phyloP scores from a whole-genome alignment of 1,140 invertebrate species.

The Potamilus streckersoni region DNA sequence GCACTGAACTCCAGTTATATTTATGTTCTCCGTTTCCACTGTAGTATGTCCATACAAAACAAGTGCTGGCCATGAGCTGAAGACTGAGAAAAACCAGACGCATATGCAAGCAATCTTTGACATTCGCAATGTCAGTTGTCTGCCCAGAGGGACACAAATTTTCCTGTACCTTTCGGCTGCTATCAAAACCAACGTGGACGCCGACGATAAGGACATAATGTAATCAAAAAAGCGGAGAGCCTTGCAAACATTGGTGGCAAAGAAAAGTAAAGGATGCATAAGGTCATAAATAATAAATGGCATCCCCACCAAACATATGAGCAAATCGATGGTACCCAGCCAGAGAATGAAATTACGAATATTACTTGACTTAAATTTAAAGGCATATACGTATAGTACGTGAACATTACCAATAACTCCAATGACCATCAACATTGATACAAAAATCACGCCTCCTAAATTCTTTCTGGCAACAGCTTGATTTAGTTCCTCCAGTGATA shows the following conservation, averaged over 20 bases:
- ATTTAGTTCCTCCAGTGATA: constrained; percentile 74
- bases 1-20: constrained; percentile 12
- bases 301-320: constrained; percentile 48
- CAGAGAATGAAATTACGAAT: constrained; percentile 41
- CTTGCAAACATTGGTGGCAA: constrained; percentile 36
- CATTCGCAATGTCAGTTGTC: constrained; percentile 16
- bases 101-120: constrained; percentile 33
- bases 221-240: constrained; percentile 43
- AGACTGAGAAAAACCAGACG: constrained; percentile 24
- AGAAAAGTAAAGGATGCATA: constrained; percentile 38
- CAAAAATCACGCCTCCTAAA: constrained; percentile 33
- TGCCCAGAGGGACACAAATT: constrained; percentile 37
- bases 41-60: constrained; percentile 35
- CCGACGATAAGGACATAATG: constrained; percentile 38
- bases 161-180: constrained; percentile 49
- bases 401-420: constrained; percentile 48
- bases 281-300: constrained; percentile 46
- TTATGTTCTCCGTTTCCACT: constrained; percentile 10
- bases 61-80: constrained; percentile 41
- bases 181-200: constrained; percentile 39
- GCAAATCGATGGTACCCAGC: constrained; percentile 41
- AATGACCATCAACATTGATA: constrained; percentile 33
- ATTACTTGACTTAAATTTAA: constrained; percentile 37
- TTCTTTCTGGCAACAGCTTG: constrained; percentile 70
- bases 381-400: constrained; percentile 47